Evolutionary conservation across 1,140 invertebrate genomes (phyloP).

Genomic region (Cydia strobilella): DNA sequence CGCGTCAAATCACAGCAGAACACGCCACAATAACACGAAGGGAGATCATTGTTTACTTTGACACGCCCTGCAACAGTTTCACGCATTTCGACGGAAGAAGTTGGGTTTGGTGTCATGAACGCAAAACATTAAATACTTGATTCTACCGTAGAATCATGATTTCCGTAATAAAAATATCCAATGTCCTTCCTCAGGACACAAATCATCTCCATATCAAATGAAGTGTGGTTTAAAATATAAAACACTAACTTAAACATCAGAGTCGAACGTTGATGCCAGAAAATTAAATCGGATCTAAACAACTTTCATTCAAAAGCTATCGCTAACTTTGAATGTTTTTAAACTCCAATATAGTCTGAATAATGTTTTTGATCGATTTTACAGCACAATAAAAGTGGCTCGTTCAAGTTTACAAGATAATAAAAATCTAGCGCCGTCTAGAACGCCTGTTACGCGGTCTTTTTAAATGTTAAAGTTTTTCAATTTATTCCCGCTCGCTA

Average conservation of each 20-base stretch:
- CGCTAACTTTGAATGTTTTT: neutral
- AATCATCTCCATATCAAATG: neutral
- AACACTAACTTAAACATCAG: neutral
- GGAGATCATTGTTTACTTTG: no score
- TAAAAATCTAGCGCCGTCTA: neutral
- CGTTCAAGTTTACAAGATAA: conserved; percentile 3
- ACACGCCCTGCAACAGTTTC: no score
- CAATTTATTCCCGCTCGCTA: neutral
- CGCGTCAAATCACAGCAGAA: no score
- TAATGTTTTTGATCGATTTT: neutral
- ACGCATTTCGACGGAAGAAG: no score
- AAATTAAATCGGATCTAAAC: neutral
- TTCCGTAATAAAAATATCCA: no score
- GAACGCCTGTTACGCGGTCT: neutral
- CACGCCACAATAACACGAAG: no score
- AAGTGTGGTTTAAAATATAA: neutral
- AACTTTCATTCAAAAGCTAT: neutral
- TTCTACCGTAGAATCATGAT: no score
- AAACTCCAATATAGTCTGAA: neutral
- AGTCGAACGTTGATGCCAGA: neutral
- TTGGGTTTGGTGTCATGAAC: no score
- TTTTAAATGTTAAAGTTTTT: neutral
- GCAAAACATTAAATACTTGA: no score
- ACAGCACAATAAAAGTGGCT: neutral
- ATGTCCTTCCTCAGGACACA: neutral